A percentile compares a stretch with the other conserved stretches of the same genome.
Conservation (phyloP, 2,888 invertebrate species). For the Myathropa florea region DNA sequence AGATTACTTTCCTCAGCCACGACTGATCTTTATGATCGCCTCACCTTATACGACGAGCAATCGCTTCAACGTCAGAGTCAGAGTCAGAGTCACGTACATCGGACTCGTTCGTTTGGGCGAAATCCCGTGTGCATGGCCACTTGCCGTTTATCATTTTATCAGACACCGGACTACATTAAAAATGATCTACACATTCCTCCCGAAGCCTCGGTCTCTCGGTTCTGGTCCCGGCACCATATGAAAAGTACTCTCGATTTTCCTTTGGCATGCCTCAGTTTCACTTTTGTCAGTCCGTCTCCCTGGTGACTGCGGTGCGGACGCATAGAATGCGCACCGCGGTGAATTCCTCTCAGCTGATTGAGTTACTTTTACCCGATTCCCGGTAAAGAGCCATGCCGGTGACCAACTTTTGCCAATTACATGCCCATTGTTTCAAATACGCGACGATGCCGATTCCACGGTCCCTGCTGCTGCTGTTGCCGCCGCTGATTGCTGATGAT, state of each 20-base stretch:
- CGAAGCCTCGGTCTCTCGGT: neutral
- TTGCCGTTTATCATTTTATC: conserved; percentile 36
- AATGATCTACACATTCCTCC: conserved; percentile 33
- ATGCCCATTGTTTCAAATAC: conserved; percentile 59
- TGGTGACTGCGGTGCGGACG: conserved; percentile 9
- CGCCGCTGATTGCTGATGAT: conserved; percentile 32
- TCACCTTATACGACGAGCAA: conserved; percentile 19
- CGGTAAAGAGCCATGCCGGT: conserved; percentile 17
- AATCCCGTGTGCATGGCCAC: conserved; percentile 2
- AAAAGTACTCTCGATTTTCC: conserved; percentile 36
- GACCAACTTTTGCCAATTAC: conserved; percentile 65
- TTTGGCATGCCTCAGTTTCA: conserved; percentile 39
- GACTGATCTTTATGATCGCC: conserved; percentile 29
- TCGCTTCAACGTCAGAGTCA: conserved; percentile 6
- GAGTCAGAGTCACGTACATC: conserved; percentile 20
- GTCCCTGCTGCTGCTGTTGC: neutral
- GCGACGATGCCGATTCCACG: neutral
- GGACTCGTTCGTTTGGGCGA: conserved; percentile 11
- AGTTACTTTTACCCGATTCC: conserved; percentile 58
- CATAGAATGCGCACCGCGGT: neutral
- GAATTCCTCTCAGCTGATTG: conserved; percentile 54
- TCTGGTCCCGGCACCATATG: neutral
- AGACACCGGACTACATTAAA: conserved; percentile 16
- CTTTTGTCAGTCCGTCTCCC: conserved; percentile 33
- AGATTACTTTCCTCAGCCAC: conserved; percentile 15